phyloP scores from a whole-genome alignment of 2,113 vertebrate species.

The Excalfactoria chinensis region DNA sequence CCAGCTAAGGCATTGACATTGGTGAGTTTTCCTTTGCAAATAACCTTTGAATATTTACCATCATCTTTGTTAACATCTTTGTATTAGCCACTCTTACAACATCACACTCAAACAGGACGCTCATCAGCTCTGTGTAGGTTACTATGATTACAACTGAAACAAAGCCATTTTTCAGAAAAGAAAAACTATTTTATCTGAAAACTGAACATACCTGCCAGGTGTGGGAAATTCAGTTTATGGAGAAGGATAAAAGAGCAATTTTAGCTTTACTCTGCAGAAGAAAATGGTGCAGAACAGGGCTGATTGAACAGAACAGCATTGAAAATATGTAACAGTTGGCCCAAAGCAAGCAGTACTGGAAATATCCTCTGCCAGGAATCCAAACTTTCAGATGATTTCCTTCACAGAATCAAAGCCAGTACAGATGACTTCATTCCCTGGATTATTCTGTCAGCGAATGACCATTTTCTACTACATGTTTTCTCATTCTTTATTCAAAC shows the following conservation, averaged over 20 bases:
- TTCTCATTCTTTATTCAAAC: background rate
- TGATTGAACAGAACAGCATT: background rate
- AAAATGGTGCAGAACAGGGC: background rate
- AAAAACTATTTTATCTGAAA: background rate
- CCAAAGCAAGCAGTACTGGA: background rate
- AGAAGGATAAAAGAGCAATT: background rate
- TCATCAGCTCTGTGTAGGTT: background rate
- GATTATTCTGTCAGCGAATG: background rate
- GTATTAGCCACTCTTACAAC: no score
- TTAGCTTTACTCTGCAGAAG: background rate
- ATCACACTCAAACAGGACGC: background rate
- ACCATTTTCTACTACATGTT: background rate
- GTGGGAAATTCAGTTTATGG: background rate
- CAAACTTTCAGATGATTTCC: constrained; percentile 6
- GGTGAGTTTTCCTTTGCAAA: no score
- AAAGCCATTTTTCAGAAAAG: background rate
- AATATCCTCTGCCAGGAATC: background rate
- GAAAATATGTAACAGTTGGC: background rate
- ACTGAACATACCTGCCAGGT: background rate
- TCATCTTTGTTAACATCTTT: no score
- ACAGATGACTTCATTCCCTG: background rate
- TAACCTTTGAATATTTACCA: no score
- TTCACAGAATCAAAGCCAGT: background rate
- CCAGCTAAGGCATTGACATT: no score
- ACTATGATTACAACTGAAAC: constrained; percentile 1